phyloP scores from a whole-genome alignment of 1,140 invertebrate genomes.

The Neodiprion pinetum region DNA sequence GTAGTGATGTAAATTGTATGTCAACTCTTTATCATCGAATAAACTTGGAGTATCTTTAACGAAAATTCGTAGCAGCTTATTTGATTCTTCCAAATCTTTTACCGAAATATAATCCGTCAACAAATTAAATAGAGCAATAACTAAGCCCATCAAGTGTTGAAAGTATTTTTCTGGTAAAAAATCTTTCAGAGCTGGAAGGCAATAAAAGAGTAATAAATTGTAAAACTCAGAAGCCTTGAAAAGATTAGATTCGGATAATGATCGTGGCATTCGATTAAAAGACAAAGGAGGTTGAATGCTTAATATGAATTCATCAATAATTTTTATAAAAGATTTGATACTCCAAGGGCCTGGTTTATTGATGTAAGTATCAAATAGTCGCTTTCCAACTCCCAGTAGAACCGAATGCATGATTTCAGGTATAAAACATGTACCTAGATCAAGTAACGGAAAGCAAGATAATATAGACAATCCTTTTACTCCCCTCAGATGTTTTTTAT shows the following conservation, averaged over 20 bases:
- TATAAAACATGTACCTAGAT: constrained; percentile 19
- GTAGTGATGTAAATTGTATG: constrained; percentile 31
- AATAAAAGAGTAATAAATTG: constrained; percentile 35
- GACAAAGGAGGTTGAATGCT: constrained; percentile 28
- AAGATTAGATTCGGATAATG: constrained; percentile 22
- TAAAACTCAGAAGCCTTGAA: constrained; percentile 35
- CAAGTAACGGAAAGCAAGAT: constrained; percentile 15
- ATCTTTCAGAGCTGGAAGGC: constrained; percentile 22
- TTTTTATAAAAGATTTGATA: constrained; percentile 18
- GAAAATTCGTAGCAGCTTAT: constrained; percentile 30
- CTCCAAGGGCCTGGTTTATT: constrained; percentile 13
- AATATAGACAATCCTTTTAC: constrained; percentile 27
- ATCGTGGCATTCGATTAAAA: constrained; percentile 28
- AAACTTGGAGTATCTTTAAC: constrained; percentile 28
- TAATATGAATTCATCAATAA: constrained; percentile 25
- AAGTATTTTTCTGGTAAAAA: constrained; percentile 33
- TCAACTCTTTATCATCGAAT: constrained; percentile 28
- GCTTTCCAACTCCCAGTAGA: constrained; percentile 21
- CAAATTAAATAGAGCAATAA: constrained; percentile 28
- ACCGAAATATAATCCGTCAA: constrained; percentile 27
- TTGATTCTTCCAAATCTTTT: constrained; percentile 27
- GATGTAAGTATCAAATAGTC: constrained; percentile 14
- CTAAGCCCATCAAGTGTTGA: constrained; percentile 36
- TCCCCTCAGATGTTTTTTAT: constrained; percentile 26
- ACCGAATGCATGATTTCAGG: constrained; percentile 30